Base-by-base conservation (phyloP, 2,113 vertebrate species). In the Spheniscus mendiculus region DNA sequence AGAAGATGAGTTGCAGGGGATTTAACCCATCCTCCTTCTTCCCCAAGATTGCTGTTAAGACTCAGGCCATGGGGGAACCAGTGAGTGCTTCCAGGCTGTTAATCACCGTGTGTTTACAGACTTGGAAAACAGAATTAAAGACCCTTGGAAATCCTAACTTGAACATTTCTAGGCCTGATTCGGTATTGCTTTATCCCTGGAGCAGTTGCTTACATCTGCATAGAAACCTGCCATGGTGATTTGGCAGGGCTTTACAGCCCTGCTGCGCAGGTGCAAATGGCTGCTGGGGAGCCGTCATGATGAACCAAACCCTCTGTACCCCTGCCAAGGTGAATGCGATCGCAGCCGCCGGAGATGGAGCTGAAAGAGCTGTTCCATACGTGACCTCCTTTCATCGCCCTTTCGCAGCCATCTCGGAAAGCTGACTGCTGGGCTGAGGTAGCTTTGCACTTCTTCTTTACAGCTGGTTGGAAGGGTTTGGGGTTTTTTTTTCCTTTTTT, bases 31-130 rank as follows among this genome's bases (percentile, higher is more conserved):
- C 74, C 81, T 93, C 77, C 81, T 92, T 36, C 62, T 85, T 44
- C 56, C 40, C n/a, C 36, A 65, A 52, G 77, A 45, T 2, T 69
- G 61, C 45, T 67, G 56, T 83, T 89, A 81, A 92, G 55, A 29
- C 45, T 89, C 61, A 61, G 87, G 23, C 78, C 89, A 4, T 6
- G 34, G 19, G 70, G 95, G 22, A 94, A 93, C 76, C 1, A 0
- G 25, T 88, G 92, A 96, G 49, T 80, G 82, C 82, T 95, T 96
- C 97, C 97, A 97, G 93, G 72, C 72, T 38, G 52, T 95, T 93
- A 95, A 96, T 94, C 90, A 87, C 47, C 1, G 42, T 0, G 8
- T 81, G 93, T 94, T 97, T 96, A 94, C 92, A 94, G 73, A 72
- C 87, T 76, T 89, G 86, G 94, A 92, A 95, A 87, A n/a, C 40